These are phyloP conservation scores for Carcharodon carcharias DNA, from an alignment of 2,797 vertebrate genomes.

Conservation along the genomic window DNA sequence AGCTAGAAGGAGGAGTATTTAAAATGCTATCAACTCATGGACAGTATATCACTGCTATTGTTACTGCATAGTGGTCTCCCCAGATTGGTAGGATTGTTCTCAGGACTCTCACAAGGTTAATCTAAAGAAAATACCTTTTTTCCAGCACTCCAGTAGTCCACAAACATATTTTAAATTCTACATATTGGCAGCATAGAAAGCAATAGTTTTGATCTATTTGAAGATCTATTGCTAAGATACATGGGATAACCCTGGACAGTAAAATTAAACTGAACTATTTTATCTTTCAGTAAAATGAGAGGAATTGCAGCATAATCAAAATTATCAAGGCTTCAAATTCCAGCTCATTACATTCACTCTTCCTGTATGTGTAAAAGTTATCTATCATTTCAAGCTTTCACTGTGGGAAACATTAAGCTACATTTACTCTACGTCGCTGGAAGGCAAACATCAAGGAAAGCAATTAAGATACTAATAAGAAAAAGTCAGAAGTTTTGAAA, in stretches of 20 bases:
- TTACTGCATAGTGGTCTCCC: no score
- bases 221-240: background rate
- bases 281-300: constrained; percentile 47
- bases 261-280: constrained; percentile 22
- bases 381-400: constrained; percentile 44
- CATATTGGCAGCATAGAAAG: background rate
- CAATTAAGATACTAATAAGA: constrained; percentile 41
- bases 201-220: background rate
- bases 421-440: constrained; percentile 42
- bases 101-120: background rate
- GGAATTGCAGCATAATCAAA: constrained; percentile 40
- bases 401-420: constrained; percentile 45
- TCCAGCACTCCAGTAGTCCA: background rate
- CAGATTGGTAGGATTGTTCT: background rate
- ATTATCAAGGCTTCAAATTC: constrained; percentile 41
- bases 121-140: background rate
- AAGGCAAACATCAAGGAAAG: constrained; percentile 44
- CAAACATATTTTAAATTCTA: background rate
- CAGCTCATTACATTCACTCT: constrained; percentile 40
- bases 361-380: constrained; percentile 46
- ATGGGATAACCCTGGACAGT: background rate
- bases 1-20: background rate
- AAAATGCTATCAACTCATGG: background rate
- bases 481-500: constrained; percentile 32
- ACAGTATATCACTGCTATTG: background rate